Conservation (phyloP, 2,113 vertebrate species). For the Pica pica region DNA sequence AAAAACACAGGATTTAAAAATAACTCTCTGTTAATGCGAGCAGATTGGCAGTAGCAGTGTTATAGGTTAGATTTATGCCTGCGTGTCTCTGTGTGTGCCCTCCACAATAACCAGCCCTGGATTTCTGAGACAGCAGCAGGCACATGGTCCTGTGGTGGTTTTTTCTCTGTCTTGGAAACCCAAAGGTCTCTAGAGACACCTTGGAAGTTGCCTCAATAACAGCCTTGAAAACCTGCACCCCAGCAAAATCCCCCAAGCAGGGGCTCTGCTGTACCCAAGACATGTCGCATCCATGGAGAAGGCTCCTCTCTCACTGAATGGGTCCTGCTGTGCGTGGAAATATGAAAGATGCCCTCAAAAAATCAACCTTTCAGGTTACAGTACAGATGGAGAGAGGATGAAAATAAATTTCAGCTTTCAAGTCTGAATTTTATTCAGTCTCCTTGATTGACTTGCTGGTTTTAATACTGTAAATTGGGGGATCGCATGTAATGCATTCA, state of each 20-base stretch:
- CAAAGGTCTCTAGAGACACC: background rate
- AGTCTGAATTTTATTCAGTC: background rate
- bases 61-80: background rate
- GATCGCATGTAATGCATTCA: constrained; percentile 29
- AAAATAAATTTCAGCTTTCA: constrained; percentile 38
- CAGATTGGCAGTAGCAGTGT: background rate
- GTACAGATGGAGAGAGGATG: background rate
- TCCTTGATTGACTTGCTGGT: constrained; percentile 42
- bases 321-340: background rate
- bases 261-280: background rate
- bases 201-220: background rate
- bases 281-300: background rate
- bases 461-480: constrained; percentile 17
- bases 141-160: background rate
- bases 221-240: background rate
- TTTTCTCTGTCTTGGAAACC: background rate
- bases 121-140: background rate
- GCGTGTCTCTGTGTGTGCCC: background rate
- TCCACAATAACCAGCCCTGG: background rate
- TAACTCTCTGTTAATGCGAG: constrained; percentile 1
- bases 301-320: background rate
- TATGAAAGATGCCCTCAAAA: background rate
- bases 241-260: background rate
- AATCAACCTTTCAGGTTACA: constrained; percentile 1
- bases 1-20: constrained; percentile 13